Evolutionary conservation across 2,797 vertebrate genomes (phyloP), one percentile per base, ranked within the genome.

Genomic region (Coendou prehensilis): DNA sequence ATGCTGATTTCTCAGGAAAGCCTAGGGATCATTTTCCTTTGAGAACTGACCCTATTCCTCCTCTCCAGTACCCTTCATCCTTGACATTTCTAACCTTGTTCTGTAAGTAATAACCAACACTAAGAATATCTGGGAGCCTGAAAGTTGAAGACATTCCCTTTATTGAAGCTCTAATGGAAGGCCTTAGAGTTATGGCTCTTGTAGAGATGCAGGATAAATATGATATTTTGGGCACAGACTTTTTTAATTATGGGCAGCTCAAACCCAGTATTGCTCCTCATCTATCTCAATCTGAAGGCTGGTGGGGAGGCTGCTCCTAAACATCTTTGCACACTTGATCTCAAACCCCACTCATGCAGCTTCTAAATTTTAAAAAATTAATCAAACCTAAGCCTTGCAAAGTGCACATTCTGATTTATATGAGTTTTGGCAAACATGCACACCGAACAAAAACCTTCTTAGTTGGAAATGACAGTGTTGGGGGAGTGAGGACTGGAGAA

Each of bases 181-280:
- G 93, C 63, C 57, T 94, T 92, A 94, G 96, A 95, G 92, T 97
- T 93, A 97, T 81, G 87, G 88, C 92, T 97, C 79, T 92, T 88
- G 33, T 61, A 96, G 90, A 97, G 97, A 93, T 76, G 79, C 76
- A 89, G 96, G 69, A 94, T 97, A 97, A 97, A 97, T 96, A 91
- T 95, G 96, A 97, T 98, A 98, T 97, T 98, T 94, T 15, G 96
- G 90, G 94, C 97, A 97, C 98, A 98, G 88, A 79, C 94, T 97
- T 98, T 98, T 98, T 97, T 97, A 98, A 97, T 98, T 97, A 98
- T 9, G 86, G 93, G 91, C 94, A 97, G 64, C 94, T 98, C 98
- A 98, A 96, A 98, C 85, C 94, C 56, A 56, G 87, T 95, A 88
- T 95, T 93, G 80, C 88, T 96, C 79, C 95, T 97, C 98, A 98